Evolutionary conservation across 1,140 invertebrate genomes (phyloP).

Genomic region (Drosophila bocki): DNA sequence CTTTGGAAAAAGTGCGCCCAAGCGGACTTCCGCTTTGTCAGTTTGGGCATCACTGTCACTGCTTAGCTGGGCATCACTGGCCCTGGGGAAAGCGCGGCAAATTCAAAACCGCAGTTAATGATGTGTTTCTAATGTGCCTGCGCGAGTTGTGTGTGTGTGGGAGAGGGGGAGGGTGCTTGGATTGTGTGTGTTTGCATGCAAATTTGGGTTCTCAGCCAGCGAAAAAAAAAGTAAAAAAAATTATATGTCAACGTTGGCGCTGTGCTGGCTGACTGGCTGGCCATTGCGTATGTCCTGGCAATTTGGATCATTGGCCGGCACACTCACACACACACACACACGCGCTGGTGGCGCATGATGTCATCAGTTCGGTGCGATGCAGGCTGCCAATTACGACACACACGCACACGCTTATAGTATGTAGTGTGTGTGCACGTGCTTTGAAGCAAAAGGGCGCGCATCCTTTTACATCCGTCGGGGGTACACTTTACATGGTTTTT

Average conservation of each 20-base stretch:
- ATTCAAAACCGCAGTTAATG: neutral
- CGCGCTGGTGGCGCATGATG: constrained; percentile 58
- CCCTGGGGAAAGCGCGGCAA: neutral
- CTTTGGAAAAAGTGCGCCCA: neutral
- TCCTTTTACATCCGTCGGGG: too few relatives aligned
- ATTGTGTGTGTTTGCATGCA: constrained; percentile 6
- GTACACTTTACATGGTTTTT: neutral
- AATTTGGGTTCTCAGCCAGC: constrained; percentile 19
- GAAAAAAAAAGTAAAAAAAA: constrained; percentile 16
- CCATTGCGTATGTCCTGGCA: constrained; percentile 35
- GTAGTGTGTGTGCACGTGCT: constrained; percentile 29
- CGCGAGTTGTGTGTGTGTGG: neutral
- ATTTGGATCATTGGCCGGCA: constrained; percentile 52
- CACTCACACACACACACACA: neutral
- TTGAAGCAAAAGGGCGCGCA: neutral
- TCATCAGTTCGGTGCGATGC: constrained; percentile 59
- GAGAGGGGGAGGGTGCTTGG: neutral
- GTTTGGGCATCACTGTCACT: constrained; percentile 6
- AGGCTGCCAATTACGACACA: constrained; percentile 70
- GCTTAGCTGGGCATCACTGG: constrained; percentile 12
- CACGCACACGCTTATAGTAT: constrained; percentile 28
- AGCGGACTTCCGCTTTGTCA: neutral
- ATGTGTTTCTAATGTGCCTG: neutral
- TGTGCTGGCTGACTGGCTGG: constrained; percentile 17
- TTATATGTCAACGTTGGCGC: constrained; percentile 23